These are phyloP conservation scores for Oncorhynchus nerka DNA, from an alignment of 2,113 vertebrate genomes.

Conservation along the genomic window DNA sequence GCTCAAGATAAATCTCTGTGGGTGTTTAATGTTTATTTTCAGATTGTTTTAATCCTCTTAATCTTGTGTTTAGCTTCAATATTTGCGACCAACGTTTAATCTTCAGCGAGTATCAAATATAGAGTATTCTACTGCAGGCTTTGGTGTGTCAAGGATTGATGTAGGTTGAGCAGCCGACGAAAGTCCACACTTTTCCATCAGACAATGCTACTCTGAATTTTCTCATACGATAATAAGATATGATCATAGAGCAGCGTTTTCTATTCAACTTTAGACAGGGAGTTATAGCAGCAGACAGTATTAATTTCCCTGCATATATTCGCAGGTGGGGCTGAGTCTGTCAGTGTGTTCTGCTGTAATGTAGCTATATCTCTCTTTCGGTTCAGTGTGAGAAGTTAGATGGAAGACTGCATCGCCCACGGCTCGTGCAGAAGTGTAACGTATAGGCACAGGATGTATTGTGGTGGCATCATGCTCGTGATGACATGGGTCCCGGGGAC, in stretches of 20 bases:
- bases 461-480: conserved; percentile 9
- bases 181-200: too few relatives aligned
- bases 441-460: conserved; percentile 47
- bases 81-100: too few relatives aligned
- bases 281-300: too few relatives aligned
- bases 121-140: too few relatives aligned
- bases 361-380: conserved; percentile 15
- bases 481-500: neutral
- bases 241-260: too few relatives aligned
- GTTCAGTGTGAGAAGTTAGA: conserved; percentile 3
- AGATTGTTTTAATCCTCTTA: conserved; percentile 21
- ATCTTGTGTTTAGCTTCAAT: conserved; percentile 14
- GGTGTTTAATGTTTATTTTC: conserved; percentile 20
- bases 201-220: too few relatives aligned
- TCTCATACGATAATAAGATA: too few relatives aligned
- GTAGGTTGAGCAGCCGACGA: too few relatives aligned
- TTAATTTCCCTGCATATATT: too few relatives aligned
- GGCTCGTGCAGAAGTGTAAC: conserved; percentile 42
- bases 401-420: conserved; percentile 1
- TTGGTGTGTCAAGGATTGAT: too few relatives aligned
- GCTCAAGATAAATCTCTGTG: neutral
- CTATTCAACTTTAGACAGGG: too few relatives aligned
- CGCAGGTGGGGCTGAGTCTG: neutral
- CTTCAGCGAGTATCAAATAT: too few relatives aligned
- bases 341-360: neutral